Evolutionary conservation across 1,140 invertebrate genomes (phyloP).

Genomic region (Drosophila rhopaloa): DNA sequence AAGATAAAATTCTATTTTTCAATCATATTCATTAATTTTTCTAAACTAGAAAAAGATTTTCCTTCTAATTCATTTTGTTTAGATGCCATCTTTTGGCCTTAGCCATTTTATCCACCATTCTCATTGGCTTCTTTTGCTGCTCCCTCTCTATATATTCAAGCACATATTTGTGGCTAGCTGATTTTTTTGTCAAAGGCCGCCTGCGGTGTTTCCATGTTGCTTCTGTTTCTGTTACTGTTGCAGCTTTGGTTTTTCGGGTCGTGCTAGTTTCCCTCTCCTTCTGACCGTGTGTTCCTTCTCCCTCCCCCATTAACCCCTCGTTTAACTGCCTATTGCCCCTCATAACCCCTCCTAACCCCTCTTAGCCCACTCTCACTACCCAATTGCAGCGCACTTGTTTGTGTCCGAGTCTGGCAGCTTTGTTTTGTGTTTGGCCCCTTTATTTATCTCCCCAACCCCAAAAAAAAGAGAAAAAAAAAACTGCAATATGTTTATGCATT

Average conservation of each 20-base stretch:
- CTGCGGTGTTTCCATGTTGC: slow-evolving; percentile 59
- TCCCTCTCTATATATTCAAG: slow-evolving; percentile 9
- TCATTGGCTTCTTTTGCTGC: slow-evolving; percentile 1
- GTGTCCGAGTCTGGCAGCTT: slow-evolving; percentile 28
- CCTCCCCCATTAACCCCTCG: neutral
- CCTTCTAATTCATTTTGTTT: neutral
- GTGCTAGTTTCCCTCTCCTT: slow-evolving; percentile 25
- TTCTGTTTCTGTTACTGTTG: slow-evolving; percentile 48
- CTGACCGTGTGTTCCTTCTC: neutral
- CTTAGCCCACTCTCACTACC: neutral
- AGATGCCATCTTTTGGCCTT: too few species aligned
- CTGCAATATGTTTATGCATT: slow-evolving; percentile 75
- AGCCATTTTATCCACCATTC: slow-evolving; percentile 2
- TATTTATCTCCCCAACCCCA: slow-evolving; percentile 31
- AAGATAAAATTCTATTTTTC: too few species aligned
- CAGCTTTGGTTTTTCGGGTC: slow-evolving; percentile 38
- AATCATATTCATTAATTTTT: too few species aligned
- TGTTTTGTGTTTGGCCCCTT: slow-evolving; percentile 41
- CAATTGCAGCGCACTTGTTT: slow-evolving; percentile 33
- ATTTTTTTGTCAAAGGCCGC: slow-evolving; percentile 55
- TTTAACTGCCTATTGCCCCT: slow-evolving; percentile 5
- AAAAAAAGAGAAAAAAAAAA: slow-evolving; percentile 37
- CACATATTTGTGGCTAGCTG: slow-evolving; percentile 25
- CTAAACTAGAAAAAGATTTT: too few species aligned
- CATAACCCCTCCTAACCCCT: neutral